These are phyloP conservation scores for Mormyrops attenuatus DNA, from an alignment of 2,797 vertebrate species.

Conservation along the genomic window DNA sequence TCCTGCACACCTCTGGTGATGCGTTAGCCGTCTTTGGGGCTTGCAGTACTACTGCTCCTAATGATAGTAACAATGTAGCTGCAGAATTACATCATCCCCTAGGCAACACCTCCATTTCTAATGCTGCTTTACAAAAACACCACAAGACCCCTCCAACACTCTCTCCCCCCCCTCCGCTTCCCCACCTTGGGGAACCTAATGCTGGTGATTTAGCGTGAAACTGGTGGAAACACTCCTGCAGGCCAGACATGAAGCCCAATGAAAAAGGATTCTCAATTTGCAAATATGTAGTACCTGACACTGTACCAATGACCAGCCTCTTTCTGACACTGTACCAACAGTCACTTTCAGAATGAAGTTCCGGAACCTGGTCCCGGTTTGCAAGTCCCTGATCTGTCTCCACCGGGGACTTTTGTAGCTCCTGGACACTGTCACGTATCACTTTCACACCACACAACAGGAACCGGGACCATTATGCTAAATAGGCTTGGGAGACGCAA, in stretches of 20 bases:
- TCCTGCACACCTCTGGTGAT: background rate
- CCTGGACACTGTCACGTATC: no score
- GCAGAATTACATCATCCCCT: background rate
- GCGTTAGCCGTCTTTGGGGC: background rate
- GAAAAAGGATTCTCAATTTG: background rate
- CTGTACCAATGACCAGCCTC: background rate
- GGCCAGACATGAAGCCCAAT: background rate
- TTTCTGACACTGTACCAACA: background rate
- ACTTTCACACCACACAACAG: no score
- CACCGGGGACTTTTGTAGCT: no score
- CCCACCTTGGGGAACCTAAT: background rate
- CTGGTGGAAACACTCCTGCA: background rate
- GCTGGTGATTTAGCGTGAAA: background rate
- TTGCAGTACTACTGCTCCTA: background rate
- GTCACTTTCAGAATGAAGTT: no score
- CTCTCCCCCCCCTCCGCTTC: background rate
- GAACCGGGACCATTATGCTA: no score
- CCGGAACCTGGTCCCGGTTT: no score
- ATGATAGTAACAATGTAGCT: background rate
- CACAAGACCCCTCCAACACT: background rate
- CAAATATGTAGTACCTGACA: background rate
- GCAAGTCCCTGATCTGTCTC: no score
- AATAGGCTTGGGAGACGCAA: no score
- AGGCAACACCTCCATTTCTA: background rate
- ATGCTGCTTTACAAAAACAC: background rate